phyloP scores from a whole-genome alignment of 2,797 vertebrate species.

The Sebastes aleutianus region DNA sequence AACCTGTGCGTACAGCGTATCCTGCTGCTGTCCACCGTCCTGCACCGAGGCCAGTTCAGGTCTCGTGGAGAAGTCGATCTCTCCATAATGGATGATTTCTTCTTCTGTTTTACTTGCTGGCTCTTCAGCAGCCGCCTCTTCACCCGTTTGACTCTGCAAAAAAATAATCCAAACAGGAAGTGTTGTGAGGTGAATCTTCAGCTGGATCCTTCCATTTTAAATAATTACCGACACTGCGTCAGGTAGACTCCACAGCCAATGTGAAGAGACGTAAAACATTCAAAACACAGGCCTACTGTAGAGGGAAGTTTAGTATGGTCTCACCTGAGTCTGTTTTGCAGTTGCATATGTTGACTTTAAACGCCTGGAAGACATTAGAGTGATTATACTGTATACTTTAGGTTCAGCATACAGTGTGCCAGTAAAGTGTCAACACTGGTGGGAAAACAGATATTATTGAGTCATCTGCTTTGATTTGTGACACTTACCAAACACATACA shows the following conservation, averaged over 20 bases:
- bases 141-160: slow-evolving; percentile 1
- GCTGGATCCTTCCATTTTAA: neutral
- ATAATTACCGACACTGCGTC: neutral
- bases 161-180: neutral
- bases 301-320: neutral
- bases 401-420: neutral
- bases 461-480: neutral
- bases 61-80: slow-evolving; percentile 29
- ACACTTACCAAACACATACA: slow-evolving; percentile 29
- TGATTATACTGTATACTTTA: neutral
- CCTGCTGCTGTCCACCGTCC: slow-evolving; percentile 5
- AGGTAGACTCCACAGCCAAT: no score
- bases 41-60: neutral
- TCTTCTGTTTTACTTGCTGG: neutral
- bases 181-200: neutral
- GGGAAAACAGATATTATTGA: no score
- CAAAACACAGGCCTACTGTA: neutral
- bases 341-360: neutral
- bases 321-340: slow-evolving; percentile 20
- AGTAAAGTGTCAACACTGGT: no score
- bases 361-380: neutral
- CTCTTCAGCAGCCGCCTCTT: neutral
- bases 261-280: neutral
- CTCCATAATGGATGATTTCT: slow-evolving; percentile 49
- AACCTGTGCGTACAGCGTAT: slow-evolving; percentile 24